Evolutionary conservation across 2,888 invertebrate species (phyloP).

Genomic region (Diarsia mendica): DNA sequence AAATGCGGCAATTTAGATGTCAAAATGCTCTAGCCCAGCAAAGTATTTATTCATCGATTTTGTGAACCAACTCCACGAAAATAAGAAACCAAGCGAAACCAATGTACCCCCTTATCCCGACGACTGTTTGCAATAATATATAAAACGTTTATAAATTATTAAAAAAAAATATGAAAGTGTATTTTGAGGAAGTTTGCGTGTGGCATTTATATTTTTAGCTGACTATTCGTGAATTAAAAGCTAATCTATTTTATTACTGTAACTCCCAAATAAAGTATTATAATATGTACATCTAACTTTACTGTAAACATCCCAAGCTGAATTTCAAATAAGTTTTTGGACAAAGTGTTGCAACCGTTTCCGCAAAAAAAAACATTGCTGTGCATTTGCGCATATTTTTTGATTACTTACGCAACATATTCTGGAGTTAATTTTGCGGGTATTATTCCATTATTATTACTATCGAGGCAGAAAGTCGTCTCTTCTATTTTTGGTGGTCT

Average conservation of each 20-base stretch:
- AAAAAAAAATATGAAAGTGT: too few species aligned
- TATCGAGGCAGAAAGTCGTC: slow-evolving; percentile 12
- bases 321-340: neutral
- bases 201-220: neutral
- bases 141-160: slow-evolving; percentile 52
- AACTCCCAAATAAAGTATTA: neutral
- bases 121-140: slow-evolving; percentile 65
- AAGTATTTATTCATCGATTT: neutral
- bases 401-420: slow-evolving; percentile 47
- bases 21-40: slow-evolving; percentile 16
- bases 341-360: slow-evolving; percentile 15
- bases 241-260: neutral
- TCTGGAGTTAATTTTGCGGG: slow-evolving; percentile 12
- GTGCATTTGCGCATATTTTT: slow-evolving; percentile 19
- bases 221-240: neutral
- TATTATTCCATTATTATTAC: slow-evolving; percentile 42
- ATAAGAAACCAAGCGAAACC: slow-evolving; percentile 36
- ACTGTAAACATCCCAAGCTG: neutral
- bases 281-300: neutral
- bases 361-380: slow-evolving; percentile 9
- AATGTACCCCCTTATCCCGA: slow-evolving; percentile 56
- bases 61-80: slow-evolving; percentile 19
- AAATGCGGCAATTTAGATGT: neutral
- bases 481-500: slow-evolving; percentile 10
- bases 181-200: neutral